Conservation (phyloP, 2,797 vertebrate species). For the Loris lydekkerianus region DNA sequence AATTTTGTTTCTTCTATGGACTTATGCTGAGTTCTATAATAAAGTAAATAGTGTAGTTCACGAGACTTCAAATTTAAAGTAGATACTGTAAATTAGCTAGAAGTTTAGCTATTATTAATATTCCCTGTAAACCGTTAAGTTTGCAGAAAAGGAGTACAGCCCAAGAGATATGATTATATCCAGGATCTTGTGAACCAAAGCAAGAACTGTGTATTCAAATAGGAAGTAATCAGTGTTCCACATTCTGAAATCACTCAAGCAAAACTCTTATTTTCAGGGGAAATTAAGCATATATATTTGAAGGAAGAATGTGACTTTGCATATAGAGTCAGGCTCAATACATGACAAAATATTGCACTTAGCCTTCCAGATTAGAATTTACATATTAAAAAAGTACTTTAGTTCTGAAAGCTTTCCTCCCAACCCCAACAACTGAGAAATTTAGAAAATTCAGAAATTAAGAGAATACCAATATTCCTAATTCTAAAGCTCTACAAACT, state of each 20-base stretch:
- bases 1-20: not conserved
- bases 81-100: slow-evolving; percentile 22
- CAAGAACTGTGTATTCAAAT: slow-evolving; percentile 38
- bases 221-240: slow-evolving; percentile 61
- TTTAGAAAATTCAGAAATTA: slow-evolving; percentile 56
- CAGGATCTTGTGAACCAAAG: slow-evolving; percentile 62
- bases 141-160: slow-evolving; percentile 28
- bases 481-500: slow-evolving; percentile 51
- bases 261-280: slow-evolving; percentile 56
- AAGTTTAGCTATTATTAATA: slow-evolving; percentile 43
- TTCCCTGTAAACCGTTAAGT: not conserved
- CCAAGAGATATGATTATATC: slow-evolving; percentile 19
- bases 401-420: not conserved
- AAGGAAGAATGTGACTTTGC: slow-evolving; percentile 20
- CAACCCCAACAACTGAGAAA: not conserved
- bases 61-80: not conserved
- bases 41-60: slow-evolving; percentile 22
- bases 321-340: slow-evolving; percentile 8
- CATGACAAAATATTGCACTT: slow-evolving; percentile 46
- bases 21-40: not conserved
- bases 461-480: not conserved
- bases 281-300: slow-evolving; percentile 66
- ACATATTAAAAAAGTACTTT: slow-evolving; percentile 59
- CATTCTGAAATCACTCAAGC: slow-evolving; percentile 42
- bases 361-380: slow-evolving; percentile 39